Percentiles rank a stretch among this genome's conserved stretches.
Conservation (phyloP, 2,113 vertebrate species). For the Lagopus muta region DNA sequence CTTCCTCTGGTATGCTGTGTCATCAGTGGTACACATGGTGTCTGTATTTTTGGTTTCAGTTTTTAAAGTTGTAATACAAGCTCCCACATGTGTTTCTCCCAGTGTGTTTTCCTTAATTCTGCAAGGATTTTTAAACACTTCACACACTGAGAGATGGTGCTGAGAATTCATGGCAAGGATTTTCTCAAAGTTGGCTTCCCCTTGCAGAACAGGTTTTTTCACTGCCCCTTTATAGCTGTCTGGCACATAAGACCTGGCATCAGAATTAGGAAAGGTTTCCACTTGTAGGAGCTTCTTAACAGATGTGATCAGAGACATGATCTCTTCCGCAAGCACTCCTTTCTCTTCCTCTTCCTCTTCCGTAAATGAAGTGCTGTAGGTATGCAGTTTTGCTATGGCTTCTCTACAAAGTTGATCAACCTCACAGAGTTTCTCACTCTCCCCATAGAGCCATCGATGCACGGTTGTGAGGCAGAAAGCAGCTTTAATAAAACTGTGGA, state of each 20-base stretch:
- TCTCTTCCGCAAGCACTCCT: slow-evolving; percentile 74
- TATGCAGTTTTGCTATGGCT: slow-evolving; percentile 80
- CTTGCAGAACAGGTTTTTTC: slow-evolving; percentile 59
- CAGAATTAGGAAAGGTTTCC: slow-evolving; percentile 78
- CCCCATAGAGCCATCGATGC: slow-evolving; percentile 78
- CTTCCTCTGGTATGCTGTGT: neutral
- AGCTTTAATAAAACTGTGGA: slow-evolving; percentile 90
- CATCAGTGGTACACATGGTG: slow-evolving; percentile 58
- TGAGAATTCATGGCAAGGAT: slow-evolving; percentile 82
- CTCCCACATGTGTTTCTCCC: neutral
- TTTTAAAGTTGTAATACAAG: slow-evolving; percentile 86
- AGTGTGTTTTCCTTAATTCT: neutral
- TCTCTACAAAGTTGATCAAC: slow-evolving; percentile 76
- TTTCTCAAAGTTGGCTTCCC: slow-evolving; percentile 75
- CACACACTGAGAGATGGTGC: slow-evolving; percentile 85
- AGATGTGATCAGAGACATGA: slow-evolving; percentile 78
- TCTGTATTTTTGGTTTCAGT: slow-evolving; percentile 78
- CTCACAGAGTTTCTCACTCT: neutral
- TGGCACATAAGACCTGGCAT: slow-evolving; percentile 86
- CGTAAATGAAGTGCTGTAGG: slow-evolving; percentile 58
- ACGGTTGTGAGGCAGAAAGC: slow-evolving; percentile 85
- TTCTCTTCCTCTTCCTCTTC: slow-evolving; percentile 71
- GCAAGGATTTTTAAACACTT: slow-evolving; percentile 74
- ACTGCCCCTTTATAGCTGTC: slow-evolving; percentile 77
- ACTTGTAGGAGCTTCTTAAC: slow-evolving; percentile 80